A percentile compares a stretch with the other conserved stretches of the same genome.
Evolutionary conservation across 2,113 vertebrate genomes (phyloP).

Genomic region (Synchiropus splendidus): DNA sequence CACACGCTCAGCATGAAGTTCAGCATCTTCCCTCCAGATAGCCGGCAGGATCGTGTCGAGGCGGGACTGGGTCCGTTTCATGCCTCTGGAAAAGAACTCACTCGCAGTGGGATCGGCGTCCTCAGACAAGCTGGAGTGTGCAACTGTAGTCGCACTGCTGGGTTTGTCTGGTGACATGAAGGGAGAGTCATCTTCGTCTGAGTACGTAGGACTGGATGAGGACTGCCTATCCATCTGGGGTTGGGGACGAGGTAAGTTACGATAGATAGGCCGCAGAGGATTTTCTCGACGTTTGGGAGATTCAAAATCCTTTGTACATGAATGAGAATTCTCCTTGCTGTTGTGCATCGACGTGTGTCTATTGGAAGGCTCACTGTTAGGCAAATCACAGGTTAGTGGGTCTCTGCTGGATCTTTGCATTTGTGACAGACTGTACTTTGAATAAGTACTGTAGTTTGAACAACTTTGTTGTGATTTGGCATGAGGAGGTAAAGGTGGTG

Average conservation of each 20-base stretch:
- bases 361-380: slow-evolving; percentile 32
- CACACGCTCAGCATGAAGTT: slow-evolving; percentile 54
- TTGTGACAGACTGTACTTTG: slow-evolving; percentile 42
- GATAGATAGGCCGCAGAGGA: slow-evolving; percentile 57
- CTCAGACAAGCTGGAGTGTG: slow-evolving; percentile 58
- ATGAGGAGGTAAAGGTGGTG: slow-evolving; percentile 67
- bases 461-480: slow-evolving; percentile 51
- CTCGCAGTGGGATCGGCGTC: slow-evolving; percentile 53
- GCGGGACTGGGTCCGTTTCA: slow-evolving; percentile 72
- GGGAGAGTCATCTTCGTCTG: slow-evolving; percentile 67
- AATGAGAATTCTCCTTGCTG: slow-evolving; percentile 41
- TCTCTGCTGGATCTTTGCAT: slow-evolving; percentile 56
- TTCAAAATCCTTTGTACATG: slow-evolving; percentile 50
- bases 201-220: slow-evolving; percentile 67
- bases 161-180: slow-evolving; percentile 63
- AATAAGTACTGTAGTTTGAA: slow-evolving; percentile 47
- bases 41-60: slow-evolving; percentile 69
- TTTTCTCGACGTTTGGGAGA: slow-evolving; percentile 55
- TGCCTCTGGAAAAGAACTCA: slow-evolving; percentile 65
- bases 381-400: slow-evolving; percentile 59
- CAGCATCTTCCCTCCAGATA: slow-evolving; percentile 70
- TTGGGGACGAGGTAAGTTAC: slow-evolving; percentile 52
- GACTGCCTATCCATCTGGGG: slow-evolving; percentile 56
- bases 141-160: slow-evolving; percentile 34
- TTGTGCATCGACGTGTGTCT: slow-evolving; percentile 45